Percentiles rank a stretch among this genome's conserved stretches.
phyloP scores from a whole-genome alignment of 2,888 invertebrate species.

The Acanthacorydalis orientalis region DNA sequence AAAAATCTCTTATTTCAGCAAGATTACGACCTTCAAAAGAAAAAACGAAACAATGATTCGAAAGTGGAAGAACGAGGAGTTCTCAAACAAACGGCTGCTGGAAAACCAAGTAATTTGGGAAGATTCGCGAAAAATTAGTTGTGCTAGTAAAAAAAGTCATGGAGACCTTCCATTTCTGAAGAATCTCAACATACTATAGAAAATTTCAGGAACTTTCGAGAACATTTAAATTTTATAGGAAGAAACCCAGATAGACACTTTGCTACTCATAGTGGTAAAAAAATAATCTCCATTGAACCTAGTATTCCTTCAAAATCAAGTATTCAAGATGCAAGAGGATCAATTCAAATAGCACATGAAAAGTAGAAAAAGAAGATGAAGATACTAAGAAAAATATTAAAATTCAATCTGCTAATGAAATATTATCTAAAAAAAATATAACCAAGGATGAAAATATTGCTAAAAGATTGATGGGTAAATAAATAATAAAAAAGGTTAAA shows the following conservation, averaged over 20 bases:
- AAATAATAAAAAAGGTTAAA: slow-evolving; percentile 29
- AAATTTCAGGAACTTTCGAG: slow-evolving; percentile 86
- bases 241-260: slow-evolving; percentile 66
- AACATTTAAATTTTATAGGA: slow-evolving; percentile 71
- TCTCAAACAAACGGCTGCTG: slow-evolving; percentile 34
- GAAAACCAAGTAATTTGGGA: slow-evolving; percentile 77
- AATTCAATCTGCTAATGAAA: slow-evolving; percentile 27
- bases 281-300: slow-evolving; percentile 26
- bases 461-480: slow-evolving; percentile 39
- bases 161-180: slow-evolving; percentile 69
- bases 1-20: slow-evolving; percentile 39
- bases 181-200: slow-evolving; percentile 83
- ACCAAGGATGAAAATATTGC: slow-evolving; percentile 24
- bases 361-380: slow-evolving; percentile 32
- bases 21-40: slow-evolving; percentile 42
- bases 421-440: slow-evolving; percentile 18
- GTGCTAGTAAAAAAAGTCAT: slow-evolving; percentile 69
- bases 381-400: slow-evolving; percentile 44
- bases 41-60: slow-evolving; percentile 39
- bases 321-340: slow-evolving; percentile 53
- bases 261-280: slow-evolving; percentile 29
- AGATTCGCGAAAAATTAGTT: slow-evolving; percentile 49
- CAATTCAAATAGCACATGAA: slow-evolving; percentile 10
- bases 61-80: slow-evolving; percentile 51
- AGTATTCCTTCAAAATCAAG: slow-evolving; percentile 53